Evolutionary conservation across 2,888 invertebrate species (phyloP).

Genomic region (Cantharis lateralis): DNA sequence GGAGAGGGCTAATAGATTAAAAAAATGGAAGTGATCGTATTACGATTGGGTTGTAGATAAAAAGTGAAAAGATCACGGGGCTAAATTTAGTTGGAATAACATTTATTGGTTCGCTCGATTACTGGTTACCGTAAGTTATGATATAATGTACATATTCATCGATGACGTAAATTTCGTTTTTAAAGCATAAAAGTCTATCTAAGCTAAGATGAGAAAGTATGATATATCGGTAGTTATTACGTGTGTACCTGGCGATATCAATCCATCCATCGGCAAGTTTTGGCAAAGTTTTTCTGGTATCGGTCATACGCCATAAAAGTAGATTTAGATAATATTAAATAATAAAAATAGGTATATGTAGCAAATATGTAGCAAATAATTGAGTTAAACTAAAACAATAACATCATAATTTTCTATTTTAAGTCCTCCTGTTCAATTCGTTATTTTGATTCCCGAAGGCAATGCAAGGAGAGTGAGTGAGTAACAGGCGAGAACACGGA

Average conservation of each 20-base stretch:
- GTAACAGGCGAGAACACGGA: constrained; percentile 31
- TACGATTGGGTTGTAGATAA: background rate
- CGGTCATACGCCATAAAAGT: background rate
- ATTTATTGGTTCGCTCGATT: background rate
- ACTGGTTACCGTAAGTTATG: background rate
- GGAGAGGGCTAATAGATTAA: background rate
- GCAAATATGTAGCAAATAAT: background rate
- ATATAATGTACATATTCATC: background rate
- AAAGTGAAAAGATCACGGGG: background rate
- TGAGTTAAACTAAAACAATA: background rate
- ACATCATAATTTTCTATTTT: background rate
- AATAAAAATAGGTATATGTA: background rate
- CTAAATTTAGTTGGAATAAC: background rate
- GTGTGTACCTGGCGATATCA: too few species aligned
- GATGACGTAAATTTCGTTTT: background rate
- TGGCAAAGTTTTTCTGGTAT: too few species aligned
- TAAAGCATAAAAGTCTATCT: background rate
- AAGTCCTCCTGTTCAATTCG: background rate
- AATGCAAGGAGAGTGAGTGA: constrained; percentile 18
- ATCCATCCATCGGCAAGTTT: too few species aligned
- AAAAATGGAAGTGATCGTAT: background rate
- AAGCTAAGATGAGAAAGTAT: too few species aligned
- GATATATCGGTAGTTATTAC: too few species aligned
- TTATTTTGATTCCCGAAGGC: background rate
- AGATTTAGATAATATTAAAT: background rate